These are phyloP conservation scores for Rhagoletis zephyria DNA, from an alignment of 1,140 invertebrate species.

Conservation along the genomic window DNA sequence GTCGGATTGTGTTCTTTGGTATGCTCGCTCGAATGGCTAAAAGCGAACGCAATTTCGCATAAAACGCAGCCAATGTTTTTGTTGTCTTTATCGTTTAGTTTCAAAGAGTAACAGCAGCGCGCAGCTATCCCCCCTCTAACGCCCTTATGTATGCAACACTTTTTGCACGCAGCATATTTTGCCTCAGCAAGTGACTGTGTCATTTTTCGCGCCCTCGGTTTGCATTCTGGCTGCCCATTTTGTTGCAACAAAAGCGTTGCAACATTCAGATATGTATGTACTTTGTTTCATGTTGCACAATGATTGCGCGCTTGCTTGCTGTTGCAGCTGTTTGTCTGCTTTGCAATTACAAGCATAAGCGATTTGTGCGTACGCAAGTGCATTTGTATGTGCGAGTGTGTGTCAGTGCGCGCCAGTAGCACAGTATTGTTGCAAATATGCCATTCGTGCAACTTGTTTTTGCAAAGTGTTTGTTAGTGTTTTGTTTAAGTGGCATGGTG, in stretches of 20 bases:
- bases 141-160: background rate
- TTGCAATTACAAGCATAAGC: background rate
- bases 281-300: constrained; percentile 35
- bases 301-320: background rate
- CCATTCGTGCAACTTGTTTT: constrained; percentile 23
- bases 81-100: background rate
- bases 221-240: background rate
- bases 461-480: constrained; percentile 31
- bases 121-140: background rate
- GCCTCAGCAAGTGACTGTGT: background rate
- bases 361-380: background rate
- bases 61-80: background rate
- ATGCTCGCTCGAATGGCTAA: background rate
- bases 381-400: background rate
- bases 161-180: background rate
- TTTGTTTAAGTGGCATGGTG: constrained; percentile 48
- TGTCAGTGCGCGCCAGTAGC: background rate
- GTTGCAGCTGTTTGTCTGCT: background rate
- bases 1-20: background rate
- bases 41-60: background rate
- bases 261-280: background rate
- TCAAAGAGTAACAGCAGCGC: background rate
- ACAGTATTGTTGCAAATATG: background rate
- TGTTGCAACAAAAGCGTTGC: constrained; percentile 40
- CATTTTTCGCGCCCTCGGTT: constrained; percentile 28